These are phyloP conservation scores for Dusona sp. DNA, from an alignment of 2,888 invertebrate genomes.

Conservation along the genomic window DNA sequence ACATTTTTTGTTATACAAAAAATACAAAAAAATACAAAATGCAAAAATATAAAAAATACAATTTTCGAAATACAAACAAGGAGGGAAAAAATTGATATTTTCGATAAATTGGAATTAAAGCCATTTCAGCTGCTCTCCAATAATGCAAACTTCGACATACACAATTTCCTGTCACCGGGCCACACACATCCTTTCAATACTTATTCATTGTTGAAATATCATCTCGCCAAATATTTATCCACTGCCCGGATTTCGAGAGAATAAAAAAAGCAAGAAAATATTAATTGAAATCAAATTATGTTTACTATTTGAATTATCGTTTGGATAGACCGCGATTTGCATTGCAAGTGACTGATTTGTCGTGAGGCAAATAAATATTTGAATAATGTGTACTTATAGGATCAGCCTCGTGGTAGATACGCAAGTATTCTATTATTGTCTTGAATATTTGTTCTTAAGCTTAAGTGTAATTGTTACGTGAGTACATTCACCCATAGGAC, in stretches of 20 bases:
- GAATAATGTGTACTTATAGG: conserved; percentile 57
- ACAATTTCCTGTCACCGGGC: no score
- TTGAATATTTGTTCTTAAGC: conserved; percentile 5
- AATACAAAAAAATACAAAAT: not conserved
- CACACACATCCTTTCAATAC: not conserved
- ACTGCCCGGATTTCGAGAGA: conserved; percentile 44
- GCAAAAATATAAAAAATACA: no score
- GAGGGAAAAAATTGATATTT: not conserved
- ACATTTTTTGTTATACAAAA: not conserved
- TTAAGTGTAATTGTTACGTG: conserved; percentile 16
- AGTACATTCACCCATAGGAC: conserved; percentile 41
- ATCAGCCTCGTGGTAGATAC: conserved; percentile 40
- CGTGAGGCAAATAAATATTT: conserved; percentile 41
- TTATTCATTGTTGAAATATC: not conserved
- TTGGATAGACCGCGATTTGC: conserved; percentile 37
- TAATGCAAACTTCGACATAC: not conserved
- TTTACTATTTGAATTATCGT: not conserved
- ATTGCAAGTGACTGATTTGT: conserved; percentile 56
- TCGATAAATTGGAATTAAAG: not conserved
- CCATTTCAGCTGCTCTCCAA: not conserved
- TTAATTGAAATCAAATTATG: conserved; percentile 11
- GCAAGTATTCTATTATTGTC: conserved; percentile 44
- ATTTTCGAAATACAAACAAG: no score
- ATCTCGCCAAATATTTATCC: not conserved
- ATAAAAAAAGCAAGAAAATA: not conserved